Base-by-base conservation (phyloP, 2,113 vertebrate species). In the Tragelaphus buxtoni region DNA sequence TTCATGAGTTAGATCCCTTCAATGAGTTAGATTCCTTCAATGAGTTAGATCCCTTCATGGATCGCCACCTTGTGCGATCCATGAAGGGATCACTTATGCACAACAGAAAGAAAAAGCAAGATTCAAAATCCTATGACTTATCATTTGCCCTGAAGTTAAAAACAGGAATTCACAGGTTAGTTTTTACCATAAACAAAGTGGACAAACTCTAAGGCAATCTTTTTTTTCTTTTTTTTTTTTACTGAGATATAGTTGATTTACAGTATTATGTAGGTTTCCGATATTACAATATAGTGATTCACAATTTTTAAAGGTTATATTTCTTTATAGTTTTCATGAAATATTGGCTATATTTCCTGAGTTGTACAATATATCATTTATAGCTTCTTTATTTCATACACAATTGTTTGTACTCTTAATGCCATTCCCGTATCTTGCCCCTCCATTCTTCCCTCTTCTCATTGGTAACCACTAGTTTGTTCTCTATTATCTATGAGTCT, bases 101-200 rank as follows among this genome's bases (percentile, higher is more conserved):
- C 35, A 72, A 39, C 35, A 72, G 22, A 72, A 72, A 72, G 10
- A 32, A 86, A 65, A 55, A 16, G 82, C n/a, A 84, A 74, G 72
- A 81, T n/a, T 82, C 81, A 94, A 79, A 20, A 91, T 96, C 60
- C 58, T 74, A 85, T 95, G 83, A 93, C 39, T 93, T 93, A 96
- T 32, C 61, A 95, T 53, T 91, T 91, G 42, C 90, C 45, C 42
- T 61, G 55, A 94, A 80, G 85, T 84, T 93, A 91, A 96, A 93
- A 95, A 96, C 20, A 87, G 89, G 65, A 88, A 81, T 69, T 55
- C 76, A 45, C 47, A 16, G 39, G 76, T 76, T 94, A 55, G 53
- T 81, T 97, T 97, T 85, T 88, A 35, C 51, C 96, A 88, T 76
- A 91, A 89, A 60, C 53, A 88, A 47, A 88, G 9, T 58, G 24